Evolutionary conservation across 2,888 invertebrate genomes (phyloP), one percentile per base, ranked within the genome.

Genomic region (Acanthacorydalis orientalis): DNA sequence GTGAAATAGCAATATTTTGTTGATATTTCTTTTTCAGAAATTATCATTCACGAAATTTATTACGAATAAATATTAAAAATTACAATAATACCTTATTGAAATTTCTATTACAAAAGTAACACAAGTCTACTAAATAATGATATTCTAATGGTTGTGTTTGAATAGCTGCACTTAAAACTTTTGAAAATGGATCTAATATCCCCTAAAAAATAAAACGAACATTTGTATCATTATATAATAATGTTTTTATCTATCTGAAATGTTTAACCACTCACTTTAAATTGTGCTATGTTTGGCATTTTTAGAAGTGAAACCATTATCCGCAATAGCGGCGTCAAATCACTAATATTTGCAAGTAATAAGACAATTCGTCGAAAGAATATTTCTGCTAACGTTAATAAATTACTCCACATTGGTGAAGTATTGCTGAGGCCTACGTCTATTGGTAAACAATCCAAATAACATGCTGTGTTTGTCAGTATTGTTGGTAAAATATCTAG

Each of bases 101-200:
- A 8, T 86, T 88, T 55, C 92, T 75, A 60, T 88, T 86, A 62
- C 93, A 93, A 11, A 90, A 75, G 50, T 85, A 86, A 64, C 91
- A 91, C 43, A 97, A 71, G 61, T 96, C 93, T 8, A 88, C 79
- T 43, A 97, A 69, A 50, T 78, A 76, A 45, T 77, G 77, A 59
- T 87, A 80, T 56, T 85, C 83, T 50, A 97, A 68, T 44, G 80
- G 76, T 55, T 84, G 85, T 61, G 87, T 86, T 66, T 95, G 93
- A 50, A 97, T 81, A n/a, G 87, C 80, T 65, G 86, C 88, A 61
- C 90, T 87, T 50, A 97, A 67, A 53, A 96, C 80, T 72, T 97
- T 97, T 0, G 95, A 88, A 62, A 96, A 93, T 2, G 95, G 92
- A 60, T 97, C 97, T 57, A 97, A 69, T 53, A 96, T 77, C 14